A percentile compares a stretch with the other conserved stretches of the same genome.
These are phyloP conservation scores for Erythrolamprus reginae DNA, from an alignment of 2,113 vertebrate species.

Conservation along the genomic window DNA sequence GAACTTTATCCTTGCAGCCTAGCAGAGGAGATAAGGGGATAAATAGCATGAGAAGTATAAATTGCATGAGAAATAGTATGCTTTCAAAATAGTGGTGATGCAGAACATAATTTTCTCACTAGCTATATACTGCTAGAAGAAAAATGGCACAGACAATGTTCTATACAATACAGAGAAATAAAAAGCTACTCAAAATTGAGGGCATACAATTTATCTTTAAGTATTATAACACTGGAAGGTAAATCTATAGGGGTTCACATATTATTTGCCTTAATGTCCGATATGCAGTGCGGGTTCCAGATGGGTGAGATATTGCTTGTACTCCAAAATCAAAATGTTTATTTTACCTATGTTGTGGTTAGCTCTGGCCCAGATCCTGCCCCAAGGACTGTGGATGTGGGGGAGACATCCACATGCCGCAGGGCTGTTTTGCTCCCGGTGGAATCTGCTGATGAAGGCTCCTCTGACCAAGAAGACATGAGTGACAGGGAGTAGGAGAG, in stretches of 20 bases:
- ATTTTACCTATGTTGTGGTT: too few relatives aligned
- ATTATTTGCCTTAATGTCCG: neutral
- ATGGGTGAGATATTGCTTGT: neutral
- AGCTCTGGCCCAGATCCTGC: too few relatives aligned
- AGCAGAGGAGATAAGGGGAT: neutral
- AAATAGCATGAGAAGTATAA: neutral
- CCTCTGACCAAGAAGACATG: too few relatives aligned
- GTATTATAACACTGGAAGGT: neutral
- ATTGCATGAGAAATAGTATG: neutral
- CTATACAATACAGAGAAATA: neutral
- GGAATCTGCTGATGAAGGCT: too few relatives aligned
- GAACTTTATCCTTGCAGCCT: neutral
- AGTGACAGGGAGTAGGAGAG: too few relatives aligned
- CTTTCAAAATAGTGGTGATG: neutral
- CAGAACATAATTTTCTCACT: neutral
- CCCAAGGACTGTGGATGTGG: too few relatives aligned
- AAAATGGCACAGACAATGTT: neutral
- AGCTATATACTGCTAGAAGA: neutral
- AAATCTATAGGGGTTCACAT: neutral
- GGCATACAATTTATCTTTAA: neutral
- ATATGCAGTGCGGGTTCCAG: too few relatives aligned
- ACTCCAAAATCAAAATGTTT: neutral
- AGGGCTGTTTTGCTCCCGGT: too few relatives aligned
- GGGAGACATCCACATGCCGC: too few relatives aligned
- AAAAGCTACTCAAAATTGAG: neutral